A percentile compares a stretch with the other conserved stretches of the same genome.
phyloP scores from a whole-genome alignment of 1,140 invertebrate genomes.

The Brachionus asplanchnoidis region DNA sequence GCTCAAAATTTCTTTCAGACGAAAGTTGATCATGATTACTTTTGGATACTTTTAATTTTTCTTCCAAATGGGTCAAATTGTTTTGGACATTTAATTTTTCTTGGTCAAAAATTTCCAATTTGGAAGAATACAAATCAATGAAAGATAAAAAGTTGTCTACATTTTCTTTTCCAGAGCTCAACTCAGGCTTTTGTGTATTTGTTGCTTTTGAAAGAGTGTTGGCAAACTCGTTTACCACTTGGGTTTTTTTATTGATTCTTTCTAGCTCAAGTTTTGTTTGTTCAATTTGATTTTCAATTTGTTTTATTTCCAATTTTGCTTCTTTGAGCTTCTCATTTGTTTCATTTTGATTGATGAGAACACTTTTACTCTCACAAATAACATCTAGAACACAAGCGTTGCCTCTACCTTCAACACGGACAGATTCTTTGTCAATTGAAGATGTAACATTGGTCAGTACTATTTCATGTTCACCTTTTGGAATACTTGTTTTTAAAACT shows the following conservation, averaged over 20 bases:
- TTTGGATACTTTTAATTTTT: background rate
- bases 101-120: background rate
- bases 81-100: background rate
- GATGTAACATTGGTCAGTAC: background rate
- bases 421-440: constrained; percentile 30
- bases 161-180: background rate
- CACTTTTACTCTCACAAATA: background rate
- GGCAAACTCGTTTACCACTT: constrained; percentile 24
- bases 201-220: background rate
- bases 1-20: background rate
- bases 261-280: background rate
- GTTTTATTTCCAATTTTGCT: background rate
- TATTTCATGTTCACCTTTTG: constrained; percentile 17
- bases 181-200: background rate
- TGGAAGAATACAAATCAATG: background rate
- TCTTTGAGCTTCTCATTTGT: constrained; percentile 3
- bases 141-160: constrained; percentile 28
- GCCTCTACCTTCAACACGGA: constrained; percentile 1
- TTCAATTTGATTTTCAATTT: background rate
- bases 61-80: background rate
- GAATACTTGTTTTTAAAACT: background rate
- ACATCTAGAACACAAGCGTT: constrained; percentile 18
- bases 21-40: background rate
- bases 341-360: background rate
- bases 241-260: background rate